Base-by-base conservation (phyloP, 2,888 invertebrate genomes). In the Rosalia funebris region DNA sequence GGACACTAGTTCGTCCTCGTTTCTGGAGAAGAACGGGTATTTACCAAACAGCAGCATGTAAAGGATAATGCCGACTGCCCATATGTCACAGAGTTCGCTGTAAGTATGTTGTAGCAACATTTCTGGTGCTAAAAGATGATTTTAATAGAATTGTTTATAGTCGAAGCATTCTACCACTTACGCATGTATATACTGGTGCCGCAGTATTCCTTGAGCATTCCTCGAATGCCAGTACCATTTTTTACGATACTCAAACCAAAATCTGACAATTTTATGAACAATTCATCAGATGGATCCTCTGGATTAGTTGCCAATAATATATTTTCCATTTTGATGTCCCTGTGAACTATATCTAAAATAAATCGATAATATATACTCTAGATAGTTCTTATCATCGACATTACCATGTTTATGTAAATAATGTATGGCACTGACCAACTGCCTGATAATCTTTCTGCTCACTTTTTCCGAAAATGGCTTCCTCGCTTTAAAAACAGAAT, bases 81-180 rank as follows among this genome's bases (percentile, higher is more conserved):
- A 87, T 9, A 86, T 82, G 70, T 87, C 87, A 74, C 86, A 87
- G 65, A 84, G 83, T 68, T 86, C 84, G 69, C 85, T 86, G 75
- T 87, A 87, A 0, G 83, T 81, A 66, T 82, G 82, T 50, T 75
- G 76, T 37, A 81, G 80, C 34, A 86, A 76, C 63, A 87, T 84
- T 80, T 87, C 87, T 17, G 87, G 87, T n/a, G 87, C 86, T 82
- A 53, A 46, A 54, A 45, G 7, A n/a, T 15, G n/a, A n/a, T 2
- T 36, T n/a, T 9, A 36, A 9, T 25, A 36, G 4, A n/a, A 36
- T 9, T 3, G 36, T 11, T n/a, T 36, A n/a, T n/a, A n/a, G n/a
- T n/a, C 7, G 11, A 36, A 36, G 2, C 36, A 36, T n/a, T 9
- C 2, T 10, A 4, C n/a, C 47, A 59, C 57, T 59, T 68, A 86